A percentile compares a stretch with the other conserved stretches of the same genome.
Conservation (phyloP, 2,113 vertebrate genomes). For the Chloropsis hardwickii region DNA sequence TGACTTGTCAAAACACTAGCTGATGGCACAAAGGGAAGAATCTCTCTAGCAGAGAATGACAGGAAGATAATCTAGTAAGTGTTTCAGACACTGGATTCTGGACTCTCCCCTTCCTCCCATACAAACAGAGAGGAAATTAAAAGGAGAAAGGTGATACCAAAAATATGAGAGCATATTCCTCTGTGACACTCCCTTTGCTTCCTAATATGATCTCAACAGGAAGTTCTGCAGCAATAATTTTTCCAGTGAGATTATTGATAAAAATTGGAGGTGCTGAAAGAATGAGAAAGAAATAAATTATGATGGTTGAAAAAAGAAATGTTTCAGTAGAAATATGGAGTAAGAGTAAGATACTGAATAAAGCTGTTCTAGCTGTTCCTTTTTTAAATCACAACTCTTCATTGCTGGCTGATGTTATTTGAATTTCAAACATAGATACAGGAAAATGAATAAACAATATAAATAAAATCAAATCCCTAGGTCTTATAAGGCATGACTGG, state of each 20-base stretch:
- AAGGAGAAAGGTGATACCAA: constrained; percentile 19
- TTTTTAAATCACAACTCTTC: not conserved
- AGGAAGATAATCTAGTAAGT: not conserved
- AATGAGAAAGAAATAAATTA: not conserved
- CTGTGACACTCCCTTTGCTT: not conserved
- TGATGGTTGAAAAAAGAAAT: not conserved
- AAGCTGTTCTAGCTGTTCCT: not conserved
- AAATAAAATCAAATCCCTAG: not conserved
- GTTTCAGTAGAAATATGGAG: not conserved
- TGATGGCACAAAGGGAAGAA: constrained; percentile 4
- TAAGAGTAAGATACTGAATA: not conserved
- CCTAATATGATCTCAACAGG: not conserved
- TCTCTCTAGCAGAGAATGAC: constrained; percentile 10
- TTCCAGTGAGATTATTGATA: not conserved
- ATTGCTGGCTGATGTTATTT: not conserved
- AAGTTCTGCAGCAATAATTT: not conserved
- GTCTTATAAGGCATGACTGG: not conserved
- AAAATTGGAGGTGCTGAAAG: not conserved
- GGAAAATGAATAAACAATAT: not conserved
- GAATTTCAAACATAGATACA: not conserved
- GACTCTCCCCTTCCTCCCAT: constrained; percentile 26
- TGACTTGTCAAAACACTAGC: constrained; percentile 11
- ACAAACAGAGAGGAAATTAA: constrained; percentile 36
- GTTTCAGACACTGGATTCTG: not conserved
- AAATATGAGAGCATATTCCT: constrained; percentile 4